These are phyloP conservation scores for Agapornis canus DNA, from an alignment of 2,797 vertebrate species.

Conservation along the genomic window DNA sequence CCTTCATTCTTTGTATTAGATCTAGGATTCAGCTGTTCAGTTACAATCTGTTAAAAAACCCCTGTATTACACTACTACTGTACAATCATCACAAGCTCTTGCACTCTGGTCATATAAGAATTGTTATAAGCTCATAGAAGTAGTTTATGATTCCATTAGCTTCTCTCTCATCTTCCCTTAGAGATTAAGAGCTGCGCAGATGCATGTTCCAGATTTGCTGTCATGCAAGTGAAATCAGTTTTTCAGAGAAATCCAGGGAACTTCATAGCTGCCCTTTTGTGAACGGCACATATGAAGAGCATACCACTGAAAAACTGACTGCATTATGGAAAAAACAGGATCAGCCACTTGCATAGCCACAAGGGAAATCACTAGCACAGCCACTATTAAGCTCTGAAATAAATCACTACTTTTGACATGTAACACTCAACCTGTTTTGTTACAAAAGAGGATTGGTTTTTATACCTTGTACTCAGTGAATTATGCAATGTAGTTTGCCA, in stretches of 20 bases:
- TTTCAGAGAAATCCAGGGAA: not conserved
- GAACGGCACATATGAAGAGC: not conserved
- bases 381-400: not conserved
- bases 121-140: not conserved
- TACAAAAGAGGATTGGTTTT: not conserved
- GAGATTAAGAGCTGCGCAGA: not conserved
- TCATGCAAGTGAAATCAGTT: not conserved
- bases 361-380: not conserved
- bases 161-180: not conserved
- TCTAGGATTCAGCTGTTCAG: not conserved
- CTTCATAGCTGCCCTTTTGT: not conserved
- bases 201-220: not conserved
- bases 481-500: not conserved
- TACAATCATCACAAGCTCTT: not conserved
- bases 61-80: not conserved
- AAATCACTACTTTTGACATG: not conserved
- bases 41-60: not conserved
- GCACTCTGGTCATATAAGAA: not conserved
- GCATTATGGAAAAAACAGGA: not conserved
- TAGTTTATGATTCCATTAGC: not conserved
- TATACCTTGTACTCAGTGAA: not conserved
- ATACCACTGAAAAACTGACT: not conserved
- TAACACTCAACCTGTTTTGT: not conserved
- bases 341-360: not conserved
- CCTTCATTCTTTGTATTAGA: not conserved